Percentiles rank a stretch among this genome's conserved stretches.
phyloP scores from a whole-genome alignment of 2,888 invertebrate species.

The Bimastos eiseni region DNA sequence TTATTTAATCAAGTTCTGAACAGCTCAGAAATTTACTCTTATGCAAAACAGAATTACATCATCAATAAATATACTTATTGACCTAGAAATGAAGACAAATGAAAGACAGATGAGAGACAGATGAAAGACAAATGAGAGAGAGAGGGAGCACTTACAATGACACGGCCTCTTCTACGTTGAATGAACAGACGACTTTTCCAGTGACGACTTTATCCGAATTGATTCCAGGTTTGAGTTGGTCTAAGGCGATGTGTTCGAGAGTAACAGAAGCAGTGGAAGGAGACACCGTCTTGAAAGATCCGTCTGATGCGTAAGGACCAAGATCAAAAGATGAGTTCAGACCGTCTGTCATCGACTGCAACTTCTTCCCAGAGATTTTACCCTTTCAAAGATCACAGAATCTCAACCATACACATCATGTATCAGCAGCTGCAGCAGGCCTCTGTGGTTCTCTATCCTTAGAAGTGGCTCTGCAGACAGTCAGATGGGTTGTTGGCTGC shows the following conservation, averaged over 20 bases:
- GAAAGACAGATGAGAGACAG: too few species aligned
- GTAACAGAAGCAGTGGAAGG: conserved; percentile 64
- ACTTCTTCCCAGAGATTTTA: conserved; percentile 74
- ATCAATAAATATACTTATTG: too few species aligned
- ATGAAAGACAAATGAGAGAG: too few species aligned
- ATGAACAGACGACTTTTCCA: conserved; percentile 80
- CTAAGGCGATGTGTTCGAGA: conserved; percentile 66
- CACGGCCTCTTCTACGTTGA: conserved; percentile 75
- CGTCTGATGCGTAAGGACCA: conserved; percentile 62
- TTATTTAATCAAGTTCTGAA: neutral
- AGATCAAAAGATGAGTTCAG: conserved; percentile 65
- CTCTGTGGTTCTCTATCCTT: neutral
- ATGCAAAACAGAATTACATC: neutral
- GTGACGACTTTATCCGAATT: conserved; percentile 73
- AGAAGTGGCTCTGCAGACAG: neutral
- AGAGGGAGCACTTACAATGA: conserved; percentile 61
- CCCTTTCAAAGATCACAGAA: conserved; percentile 58
- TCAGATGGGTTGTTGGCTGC: neutral
- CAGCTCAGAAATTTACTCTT: neutral
- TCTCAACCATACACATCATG: neutral
- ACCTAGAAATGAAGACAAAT: too few species aligned
- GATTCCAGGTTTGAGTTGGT: conserved; percentile 65
- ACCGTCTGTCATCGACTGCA: conserved; percentile 71
- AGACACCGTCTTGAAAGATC: conserved; percentile 20
- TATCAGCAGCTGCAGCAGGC: neutral